phyloP scores from a whole-genome alignment of 2,888 invertebrate species.

The Labia minor region DNA sequence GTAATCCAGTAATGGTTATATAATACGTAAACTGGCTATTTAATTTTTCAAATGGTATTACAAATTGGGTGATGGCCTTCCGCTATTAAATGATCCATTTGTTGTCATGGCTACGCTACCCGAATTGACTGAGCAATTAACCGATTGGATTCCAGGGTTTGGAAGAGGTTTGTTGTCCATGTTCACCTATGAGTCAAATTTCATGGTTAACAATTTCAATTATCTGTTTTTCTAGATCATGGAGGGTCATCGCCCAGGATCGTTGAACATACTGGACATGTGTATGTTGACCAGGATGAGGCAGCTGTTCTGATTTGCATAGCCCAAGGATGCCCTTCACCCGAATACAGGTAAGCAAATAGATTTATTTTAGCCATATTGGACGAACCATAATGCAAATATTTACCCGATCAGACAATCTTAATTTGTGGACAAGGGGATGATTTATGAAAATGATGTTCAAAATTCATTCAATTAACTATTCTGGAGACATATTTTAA shows the following conservation, averaged over 20 bases:
- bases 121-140: background rate
- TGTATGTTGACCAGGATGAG: constrained; percentile 61
- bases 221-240: constrained; percentile 45
- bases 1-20: no score
- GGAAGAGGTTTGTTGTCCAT: no score
- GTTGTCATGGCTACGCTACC: background rate
- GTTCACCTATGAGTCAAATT: no score
- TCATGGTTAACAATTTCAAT: no score
- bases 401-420: no score
- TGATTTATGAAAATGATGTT: no score
- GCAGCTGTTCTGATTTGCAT: constrained; percentile 65
- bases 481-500: no score
- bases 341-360: constrained; percentile 57
- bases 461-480: no score
- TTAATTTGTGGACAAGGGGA: no score
- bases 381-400: no score
- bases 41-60: background rate
- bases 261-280: constrained; percentile 57
- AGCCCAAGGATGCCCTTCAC: constrained; percentile 67
- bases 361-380: background rate
- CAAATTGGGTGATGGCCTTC: constrained; percentile 4
- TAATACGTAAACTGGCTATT: background rate
- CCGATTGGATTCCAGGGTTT: background rate
- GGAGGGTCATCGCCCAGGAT: constrained; percentile 56
- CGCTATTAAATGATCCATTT: constrained; percentile 7